Conservation (phyloP, 2,888 invertebrate species). For the Incurvaria masculella region DNA sequence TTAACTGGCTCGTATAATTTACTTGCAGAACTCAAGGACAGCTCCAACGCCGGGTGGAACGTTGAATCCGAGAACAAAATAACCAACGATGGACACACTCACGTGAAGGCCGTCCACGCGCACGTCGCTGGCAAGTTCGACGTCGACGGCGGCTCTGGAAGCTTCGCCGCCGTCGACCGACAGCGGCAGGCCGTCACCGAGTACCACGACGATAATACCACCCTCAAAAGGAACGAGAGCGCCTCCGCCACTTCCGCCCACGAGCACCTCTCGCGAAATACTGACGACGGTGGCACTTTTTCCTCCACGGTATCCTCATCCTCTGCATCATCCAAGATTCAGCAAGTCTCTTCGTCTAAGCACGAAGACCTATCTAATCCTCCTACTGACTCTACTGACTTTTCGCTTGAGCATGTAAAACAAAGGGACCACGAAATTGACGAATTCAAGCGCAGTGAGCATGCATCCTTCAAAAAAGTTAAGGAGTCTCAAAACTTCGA, state of each 20-base stretch:
- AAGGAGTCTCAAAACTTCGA: background rate
- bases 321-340: constrained; percentile 32
- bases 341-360: constrained; percentile 34
- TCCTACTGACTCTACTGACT: constrained; percentile 23
- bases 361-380: constrained; percentile 36
- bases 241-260: constrained; percentile 34
- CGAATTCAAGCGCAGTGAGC: background rate
- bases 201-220: constrained; percentile 40
- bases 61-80: constrained; percentile 61
- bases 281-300: constrained; percentile 37
- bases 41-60: constrained; percentile 63
- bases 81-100: constrained; percentile 63
- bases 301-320: constrained; percentile 39
- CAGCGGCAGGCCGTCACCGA: constrained; percentile 53
- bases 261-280: constrained; percentile 37
- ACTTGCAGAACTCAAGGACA: constrained; percentile 46
- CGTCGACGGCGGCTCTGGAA: constrained; percentile 62
- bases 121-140: constrained; percentile 63
- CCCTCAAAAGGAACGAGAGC: constrained; percentile 38
- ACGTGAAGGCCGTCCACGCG: constrained; percentile 57
- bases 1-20: too few species aligned
- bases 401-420: constrained; percentile 1
- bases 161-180: constrained; percentile 62
- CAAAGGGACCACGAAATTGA: background rate
- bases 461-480: background rate